Conservation (phyloP, 2,888 invertebrate species). For the Dyspetes luteomarginatus region DNA sequence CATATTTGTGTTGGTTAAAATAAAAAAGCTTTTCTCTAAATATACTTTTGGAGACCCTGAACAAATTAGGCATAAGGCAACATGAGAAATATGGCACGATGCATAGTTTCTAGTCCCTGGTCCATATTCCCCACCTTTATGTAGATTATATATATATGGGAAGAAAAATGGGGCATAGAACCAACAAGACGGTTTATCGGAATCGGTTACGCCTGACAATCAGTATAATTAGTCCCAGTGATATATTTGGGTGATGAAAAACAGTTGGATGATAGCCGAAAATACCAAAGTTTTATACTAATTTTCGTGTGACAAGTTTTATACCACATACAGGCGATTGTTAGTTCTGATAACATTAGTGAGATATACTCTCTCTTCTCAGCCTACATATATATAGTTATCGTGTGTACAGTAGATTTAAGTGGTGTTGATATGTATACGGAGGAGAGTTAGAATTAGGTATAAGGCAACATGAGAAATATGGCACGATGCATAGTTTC, state of each 20-base stretch:
- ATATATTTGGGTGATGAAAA: conserved; percentile 5
- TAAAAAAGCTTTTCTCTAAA: too few species aligned
- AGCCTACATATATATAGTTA: neutral
- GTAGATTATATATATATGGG: neutral
- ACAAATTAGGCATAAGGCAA: too few species aligned
- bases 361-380: conserved; percentile 14
- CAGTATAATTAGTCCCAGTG: conserved; percentile 31
- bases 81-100: too few species aligned
- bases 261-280: too few species aligned
- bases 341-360: conserved; percentile 30
- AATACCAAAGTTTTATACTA: too few species aligned
- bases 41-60: too few species aligned
- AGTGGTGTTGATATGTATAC: neutral
- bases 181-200: conserved; percentile 20
- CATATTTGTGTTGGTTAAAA: too few species aligned
- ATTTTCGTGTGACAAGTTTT: too few species aligned
- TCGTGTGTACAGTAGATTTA: neutral
- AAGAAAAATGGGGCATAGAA: neutral
- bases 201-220: conserved; percentile 4
- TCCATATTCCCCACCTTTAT: too few species aligned
- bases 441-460: neutral
- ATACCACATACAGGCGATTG: too few species aligned
- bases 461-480: neutral
- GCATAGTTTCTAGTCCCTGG: too few species aligned
- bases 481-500: too few species aligned